Evolutionary conservation across 2,113 vertebrate species (phyloP), one percentile per base, ranked within the genome.

Genomic region (Nanorana parkeri): DNA sequence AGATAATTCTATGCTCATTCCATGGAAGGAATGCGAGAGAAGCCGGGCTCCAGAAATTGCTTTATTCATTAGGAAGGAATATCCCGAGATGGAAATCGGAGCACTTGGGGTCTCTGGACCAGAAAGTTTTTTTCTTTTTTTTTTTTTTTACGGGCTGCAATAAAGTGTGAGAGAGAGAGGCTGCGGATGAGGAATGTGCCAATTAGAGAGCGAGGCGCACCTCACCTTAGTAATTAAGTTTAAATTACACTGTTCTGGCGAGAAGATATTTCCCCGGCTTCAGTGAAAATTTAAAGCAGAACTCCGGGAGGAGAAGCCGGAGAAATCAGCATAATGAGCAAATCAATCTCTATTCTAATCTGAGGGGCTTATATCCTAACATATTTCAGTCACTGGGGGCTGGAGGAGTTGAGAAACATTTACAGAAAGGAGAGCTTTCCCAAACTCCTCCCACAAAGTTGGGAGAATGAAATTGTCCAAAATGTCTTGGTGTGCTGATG

Each of bases 1-100:
- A 56, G 77, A 68, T 79, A 68, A 68, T 68, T 28, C 47, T 41
- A 68, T 79, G 77, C 64, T 79, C 68, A 68, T 79, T 79, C 58
- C 64, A 68, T 58, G 65, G 68, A 79, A 68, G 47, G 26, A 56
- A 56, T 56, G 26, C 11, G 52, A 58, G 26, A 68, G 19, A 56
- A 36, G 58, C 51, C 21, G 51, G 47, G 36, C 52, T 68, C 20
- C 20, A 66, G 29, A 75, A 75, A 75, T 75, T 75, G 72, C 72
- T 75, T 36, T 61, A 61, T 75, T 75, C 72, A 61, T 75, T 75
- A 75, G 19, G 55, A 28, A 29, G 56, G 61, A 75, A 75, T 75
- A 75, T 61, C 72, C 32, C 2, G 72, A 75, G 72, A 75, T 75
- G 55, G 72, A 36, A 75, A 61, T 75, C 72, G 8, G 28, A 7